Percentiles rank a stretch among this genome's conserved stretches.
Evolutionary conservation across 2,797 vertebrate species (phyloP).

Genomic region (Bovichtus diacanthus): DNA sequence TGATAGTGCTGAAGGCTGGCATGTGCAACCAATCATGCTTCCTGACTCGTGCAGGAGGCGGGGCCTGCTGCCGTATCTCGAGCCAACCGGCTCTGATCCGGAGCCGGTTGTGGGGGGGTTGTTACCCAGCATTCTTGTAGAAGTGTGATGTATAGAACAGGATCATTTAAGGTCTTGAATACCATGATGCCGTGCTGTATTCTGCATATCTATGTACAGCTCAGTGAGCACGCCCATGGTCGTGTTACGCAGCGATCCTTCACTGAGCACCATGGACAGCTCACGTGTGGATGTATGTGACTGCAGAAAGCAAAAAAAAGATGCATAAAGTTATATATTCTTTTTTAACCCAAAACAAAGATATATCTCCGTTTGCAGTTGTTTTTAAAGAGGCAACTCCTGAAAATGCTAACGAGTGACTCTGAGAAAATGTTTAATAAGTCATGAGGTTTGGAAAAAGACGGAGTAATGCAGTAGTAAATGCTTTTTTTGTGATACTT

Average conservation of each 20-base stretch:
- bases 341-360: background rate
- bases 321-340: constrained; percentile 4
- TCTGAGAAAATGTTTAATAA: background rate
- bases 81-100: constrained; percentile 58
- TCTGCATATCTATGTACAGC: constrained; percentile 36
- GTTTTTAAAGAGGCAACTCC: constrained; percentile 9
- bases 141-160: constrained; percentile 44
- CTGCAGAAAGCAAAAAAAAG: constrained; percentile 24
- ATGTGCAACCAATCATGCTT: constrained; percentile 70
- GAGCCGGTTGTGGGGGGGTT: constrained; percentile 13
- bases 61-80: constrained; percentile 36
- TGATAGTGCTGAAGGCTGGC: constrained; percentile 54
- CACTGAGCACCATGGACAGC: constrained; percentile 64
- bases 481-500: constrained; percentile 2
- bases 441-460: constrained; percentile 5
- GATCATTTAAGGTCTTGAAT: constrained; percentile 9
- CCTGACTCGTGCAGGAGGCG: constrained; percentile 58
- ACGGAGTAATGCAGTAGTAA: constrained; percentile 18
- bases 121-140: constrained; percentile 33
- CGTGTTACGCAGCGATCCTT: constrained; percentile 41
- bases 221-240: constrained; percentile 30
- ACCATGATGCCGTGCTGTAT: background rate
- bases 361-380: background rate
- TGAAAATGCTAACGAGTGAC: constrained; percentile 5
- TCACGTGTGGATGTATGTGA: constrained; percentile 70